These are phyloP conservation scores for Steinernema hermaphroditum DNA, from an alignment of 2,888 invertebrate species.

Conservation along the genomic window DNA sequence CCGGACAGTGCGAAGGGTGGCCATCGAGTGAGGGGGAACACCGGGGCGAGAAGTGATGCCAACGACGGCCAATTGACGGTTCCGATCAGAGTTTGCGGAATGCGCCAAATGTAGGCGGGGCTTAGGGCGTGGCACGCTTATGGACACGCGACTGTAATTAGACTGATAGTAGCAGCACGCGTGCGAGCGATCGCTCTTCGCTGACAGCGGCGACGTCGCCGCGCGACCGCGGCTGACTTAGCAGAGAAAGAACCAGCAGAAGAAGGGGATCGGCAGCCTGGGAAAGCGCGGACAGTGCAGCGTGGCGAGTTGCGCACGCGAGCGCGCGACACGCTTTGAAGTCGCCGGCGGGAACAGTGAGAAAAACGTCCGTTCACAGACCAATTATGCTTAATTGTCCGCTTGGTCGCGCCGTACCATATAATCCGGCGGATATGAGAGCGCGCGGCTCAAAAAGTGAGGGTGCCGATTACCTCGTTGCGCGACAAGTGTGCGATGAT, in stretches of 20 bases:
- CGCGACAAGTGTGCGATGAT: constrained; percentile 31
- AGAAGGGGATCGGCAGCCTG: constrained; percentile 24
- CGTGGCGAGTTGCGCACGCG: constrained; percentile 29
- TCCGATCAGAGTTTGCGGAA: constrained; percentile 31
- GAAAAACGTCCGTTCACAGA: constrained; percentile 31
- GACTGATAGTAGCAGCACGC: constrained; percentile 29
- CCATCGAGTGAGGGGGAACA: constrained; percentile 12
- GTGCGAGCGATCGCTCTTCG: constrained; percentile 30
- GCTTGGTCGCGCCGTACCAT: constrained; percentile 31
- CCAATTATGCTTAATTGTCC: constrained; percentile 31
- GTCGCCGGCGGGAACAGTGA: constrained; percentile 30
- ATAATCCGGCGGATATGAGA: constrained; percentile 31
- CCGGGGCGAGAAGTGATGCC: constrained; percentile 17
- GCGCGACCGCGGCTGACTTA: constrained; percentile 14
- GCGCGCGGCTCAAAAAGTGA: constrained; percentile 30
- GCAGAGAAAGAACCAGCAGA: not conserved
- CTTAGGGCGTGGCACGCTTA: constrained; percentile 29
- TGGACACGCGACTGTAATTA: constrained; percentile 31
- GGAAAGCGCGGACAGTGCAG: constrained; percentile 17
- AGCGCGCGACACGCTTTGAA: constrained; percentile 30
- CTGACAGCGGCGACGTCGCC: constrained; percentile 29
- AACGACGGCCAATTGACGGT: constrained; percentile 26
- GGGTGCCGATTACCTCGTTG: constrained; percentile 31
- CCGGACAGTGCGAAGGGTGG: constrained; percentile 19
- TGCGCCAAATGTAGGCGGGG: constrained; percentile 29